Evolutionary conservation across 2,888 invertebrate genomes (phyloP).

Genomic region (Amorpha juglandis): DNA sequence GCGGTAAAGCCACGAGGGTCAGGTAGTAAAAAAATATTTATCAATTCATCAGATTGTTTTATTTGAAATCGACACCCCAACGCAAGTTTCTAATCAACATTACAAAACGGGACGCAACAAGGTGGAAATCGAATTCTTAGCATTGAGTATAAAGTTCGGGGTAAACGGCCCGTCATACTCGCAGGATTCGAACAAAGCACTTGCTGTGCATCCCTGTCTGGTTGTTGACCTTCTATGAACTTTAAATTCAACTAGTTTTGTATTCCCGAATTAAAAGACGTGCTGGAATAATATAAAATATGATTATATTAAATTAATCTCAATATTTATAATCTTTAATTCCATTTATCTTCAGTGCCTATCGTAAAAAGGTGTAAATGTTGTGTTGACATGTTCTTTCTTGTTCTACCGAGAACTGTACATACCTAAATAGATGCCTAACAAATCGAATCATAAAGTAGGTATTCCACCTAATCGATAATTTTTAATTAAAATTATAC

Average conservation of each 20-base stretch:
- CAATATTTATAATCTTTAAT: too few relatives aligned
- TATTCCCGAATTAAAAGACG: background rate
- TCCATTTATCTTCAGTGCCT: too few relatives aligned
- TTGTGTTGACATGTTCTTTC: too few relatives aligned
- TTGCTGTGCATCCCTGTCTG: constrained; percentile 65
- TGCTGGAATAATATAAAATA: background rate
- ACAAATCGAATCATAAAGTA: too few relatives aligned
- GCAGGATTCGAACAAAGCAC: constrained; percentile 63
- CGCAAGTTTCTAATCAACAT: too few relatives aligned
- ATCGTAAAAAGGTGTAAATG: too few relatives aligned
- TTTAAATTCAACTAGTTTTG: constrained; percentile 13
- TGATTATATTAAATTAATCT: background rate
- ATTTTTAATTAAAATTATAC: constrained; percentile 2
- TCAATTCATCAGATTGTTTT: too few relatives aligned
- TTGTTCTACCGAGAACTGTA: background rate
- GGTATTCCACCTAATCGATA: background rate
- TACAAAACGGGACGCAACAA: background rate
- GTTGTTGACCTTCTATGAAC: constrained; percentile 65
- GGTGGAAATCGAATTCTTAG: constrained; percentile 26
- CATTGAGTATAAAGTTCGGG: constrained; percentile 42
- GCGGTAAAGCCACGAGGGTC: too few relatives aligned
- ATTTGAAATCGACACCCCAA: too few relatives aligned
- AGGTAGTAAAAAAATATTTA: too few relatives aligned
- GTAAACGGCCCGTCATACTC: constrained; percentile 64
- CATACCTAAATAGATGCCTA: background rate